Evolutionary conservation across 1,140 invertebrate genomes (phyloP), one percentile per base, ranked within the genome.

Genomic region (Drosophila kepulauana): DNA sequence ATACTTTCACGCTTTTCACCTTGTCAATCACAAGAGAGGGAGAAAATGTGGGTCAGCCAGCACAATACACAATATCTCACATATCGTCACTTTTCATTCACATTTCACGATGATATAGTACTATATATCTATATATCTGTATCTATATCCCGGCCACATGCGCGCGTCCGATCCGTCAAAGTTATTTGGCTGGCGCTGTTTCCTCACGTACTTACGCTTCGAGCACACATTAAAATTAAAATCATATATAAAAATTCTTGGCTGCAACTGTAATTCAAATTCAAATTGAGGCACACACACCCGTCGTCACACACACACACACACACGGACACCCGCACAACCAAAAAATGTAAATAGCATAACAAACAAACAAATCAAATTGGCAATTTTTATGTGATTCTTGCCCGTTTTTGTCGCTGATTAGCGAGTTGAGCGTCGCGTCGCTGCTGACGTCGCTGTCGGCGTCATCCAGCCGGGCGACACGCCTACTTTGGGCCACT

Each of bases 321-420:
- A 76, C 41, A 65, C 43, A 61, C 54, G 11, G 15, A 35, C 48
- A 59, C 45, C 33, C n/a, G 20, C 16, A 38, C 48, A 68, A 30
- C 4, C 20, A 54, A 35, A 33, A 54, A 10, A 54, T 35, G 20
- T 25, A 25, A 25, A 25, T 25, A 25, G 20, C 20, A 35, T 8
- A 28, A 20, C 52, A 72, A 66, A 72, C 63, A 72, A 71, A 72
- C 61, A 72, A 79, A 67, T 77, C 80, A 72, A 77, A 84, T 88
- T 88, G 85, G 79, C 84, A 75, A 78, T 80, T 88, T 87, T 87
- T 84, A 87, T 87, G 88, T 84, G 84, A 84, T 89, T 88, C 82
- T 78, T 89, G 85, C 33, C 77, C 85, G 65, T 84, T 89, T 80
- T 81, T 56, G 81, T 78, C 76, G 75, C 70, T 88, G 85, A 88